Evolutionary conservation across 2,113 vertebrate species (phyloP).

Genomic region (Chionomys nivalis): DNA sequence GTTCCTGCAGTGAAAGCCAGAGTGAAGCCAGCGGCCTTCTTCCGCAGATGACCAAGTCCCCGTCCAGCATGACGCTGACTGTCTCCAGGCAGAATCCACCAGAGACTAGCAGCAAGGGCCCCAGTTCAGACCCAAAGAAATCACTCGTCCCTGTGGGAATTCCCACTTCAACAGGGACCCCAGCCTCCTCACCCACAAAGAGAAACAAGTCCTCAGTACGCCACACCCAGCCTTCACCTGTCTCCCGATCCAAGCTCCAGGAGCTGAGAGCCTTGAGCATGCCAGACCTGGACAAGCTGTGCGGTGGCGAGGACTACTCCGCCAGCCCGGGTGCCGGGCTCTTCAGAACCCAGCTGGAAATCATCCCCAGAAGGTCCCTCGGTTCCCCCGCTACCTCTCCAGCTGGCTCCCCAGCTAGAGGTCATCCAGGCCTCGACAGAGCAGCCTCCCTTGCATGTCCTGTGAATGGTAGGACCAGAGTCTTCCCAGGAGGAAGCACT

Average conservation of each 20-base stretch:
- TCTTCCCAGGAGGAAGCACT: conserved; percentile 62
- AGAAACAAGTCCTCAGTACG: conserved; percentile 83
- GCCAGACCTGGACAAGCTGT: conserved; percentile 95
- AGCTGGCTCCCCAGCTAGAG: neutral
- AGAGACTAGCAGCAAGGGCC: conserved; percentile 31
- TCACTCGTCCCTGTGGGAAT: neutral
- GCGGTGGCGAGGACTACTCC: conserved; percentile 85
- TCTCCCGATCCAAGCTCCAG: conserved; percentile 89
- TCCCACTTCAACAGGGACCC: rapidly evolving
- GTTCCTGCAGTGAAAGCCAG: conserved; percentile 87
- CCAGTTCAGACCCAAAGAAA: conserved; percentile 34
- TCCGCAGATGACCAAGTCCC: conserved; percentile 78
- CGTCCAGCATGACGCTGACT: conserved; percentile 44
- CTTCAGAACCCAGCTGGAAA: conserved; percentile 88
- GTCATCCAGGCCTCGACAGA: neutral
- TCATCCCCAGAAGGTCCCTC: conserved; percentile 64
- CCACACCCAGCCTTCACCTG: conserved; percentile 69
- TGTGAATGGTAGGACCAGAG: conserved; percentile 49
- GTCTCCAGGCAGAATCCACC: conserved; percentile 58
- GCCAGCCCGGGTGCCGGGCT: neutral
- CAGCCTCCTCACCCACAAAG: conserved; percentile 71
- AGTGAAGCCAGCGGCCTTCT: conserved; percentile 57
- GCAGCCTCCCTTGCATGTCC: conserved; percentile 30
- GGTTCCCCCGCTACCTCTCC: neutral
- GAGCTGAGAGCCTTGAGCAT: conserved; percentile 95